Evolutionary conservation across 2,113 vertebrate species (phyloP), one percentile per base, ranked within the genome.

Genomic region (Oreochromis aureus): DNA sequence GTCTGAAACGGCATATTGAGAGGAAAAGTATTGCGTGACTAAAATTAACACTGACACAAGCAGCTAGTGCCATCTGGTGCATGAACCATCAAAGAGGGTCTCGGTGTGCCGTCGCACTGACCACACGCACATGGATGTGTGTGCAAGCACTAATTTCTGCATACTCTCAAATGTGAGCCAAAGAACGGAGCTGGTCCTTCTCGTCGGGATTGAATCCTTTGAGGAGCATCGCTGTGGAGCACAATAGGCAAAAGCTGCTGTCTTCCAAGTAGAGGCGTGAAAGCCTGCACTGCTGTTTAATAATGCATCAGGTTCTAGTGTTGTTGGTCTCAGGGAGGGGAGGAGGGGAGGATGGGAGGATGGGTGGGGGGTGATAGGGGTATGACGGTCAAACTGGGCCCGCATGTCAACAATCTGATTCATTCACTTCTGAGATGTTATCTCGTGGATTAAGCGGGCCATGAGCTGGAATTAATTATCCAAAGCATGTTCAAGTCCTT

Each of bases 21-120:
- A 53, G 78, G 51, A 59, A 82, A 87, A 87, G 85, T 16, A 58
- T 92, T 86, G 88, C 69, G 76, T 94, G 92, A 93, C 83, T 83
- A 66, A 73, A 90, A 89, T 90, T 41, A 92, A 82, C 82, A 85
- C 85, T 44, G 93, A 91, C 92, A 87, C 86, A 81, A 93, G 92
- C 86, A 87, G 91, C 73, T 85, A 88, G 86, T 86, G 87, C 95
- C 95, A 96, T 95, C 93, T 96, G 95, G 83, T 91, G 87, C 87
- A 87, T 81, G 85, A 88, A 88, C 87, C 85, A 83, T 93, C 88
- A 85, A 71, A 85, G 86, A 39, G 86, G 53, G 81, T 90, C 93
- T 89, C 27, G 24, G 71, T 71, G 90, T 83, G 87, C 86, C 83
- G 63, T 69, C 76, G 56, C 81, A 76, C 58, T 82, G 84, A 86